These are phyloP conservation scores for Lepetodrilus schrolli DNA, from an alignment of 2,888 invertebrate genomes.

Conservation along the genomic window DNA sequence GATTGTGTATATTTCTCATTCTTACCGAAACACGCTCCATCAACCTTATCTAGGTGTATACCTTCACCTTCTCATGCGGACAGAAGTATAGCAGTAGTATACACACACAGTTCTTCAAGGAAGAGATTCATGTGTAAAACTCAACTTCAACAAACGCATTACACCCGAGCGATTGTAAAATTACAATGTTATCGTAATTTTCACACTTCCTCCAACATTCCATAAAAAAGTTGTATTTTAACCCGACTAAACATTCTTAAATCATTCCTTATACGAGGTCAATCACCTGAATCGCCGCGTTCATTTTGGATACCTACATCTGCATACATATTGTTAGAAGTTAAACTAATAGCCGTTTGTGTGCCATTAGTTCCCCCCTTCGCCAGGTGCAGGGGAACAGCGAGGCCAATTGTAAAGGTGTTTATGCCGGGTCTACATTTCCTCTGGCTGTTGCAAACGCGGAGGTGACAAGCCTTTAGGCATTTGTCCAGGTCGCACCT, in stretches of 20 bases:
- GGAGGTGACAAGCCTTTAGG: background rate
- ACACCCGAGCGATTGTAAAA: background rate
- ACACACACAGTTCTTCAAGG: no score
- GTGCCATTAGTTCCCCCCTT: background rate
- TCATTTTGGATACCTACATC: background rate
- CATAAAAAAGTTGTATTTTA: no score
- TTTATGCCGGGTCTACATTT: background rate
- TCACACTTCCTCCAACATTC: background rate
- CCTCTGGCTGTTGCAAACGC: background rate
- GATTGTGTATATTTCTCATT: background rate
- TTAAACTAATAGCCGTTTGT: conserved; percentile 4
- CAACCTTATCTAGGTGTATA: background rate
- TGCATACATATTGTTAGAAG: conserved; percentile 12
- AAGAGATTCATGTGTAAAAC: no score
- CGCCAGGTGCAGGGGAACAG: conserved; percentile 10
- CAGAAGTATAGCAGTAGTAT: no score
- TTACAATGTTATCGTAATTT: conserved; percentile 1
- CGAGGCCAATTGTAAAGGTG: background rate
- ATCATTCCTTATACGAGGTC: background rate
- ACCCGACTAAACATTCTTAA: background rate
- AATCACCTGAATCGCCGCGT: background rate
- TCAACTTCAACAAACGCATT: no score
- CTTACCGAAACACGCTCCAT: background rate
- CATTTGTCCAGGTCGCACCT: background rate
- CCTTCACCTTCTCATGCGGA: background rate